Evolutionary conservation across 2,797 vertebrate genomes (phyloP), one percentile per base, ranked within the genome.

Genomic region (Danio tinwini): DNA sequence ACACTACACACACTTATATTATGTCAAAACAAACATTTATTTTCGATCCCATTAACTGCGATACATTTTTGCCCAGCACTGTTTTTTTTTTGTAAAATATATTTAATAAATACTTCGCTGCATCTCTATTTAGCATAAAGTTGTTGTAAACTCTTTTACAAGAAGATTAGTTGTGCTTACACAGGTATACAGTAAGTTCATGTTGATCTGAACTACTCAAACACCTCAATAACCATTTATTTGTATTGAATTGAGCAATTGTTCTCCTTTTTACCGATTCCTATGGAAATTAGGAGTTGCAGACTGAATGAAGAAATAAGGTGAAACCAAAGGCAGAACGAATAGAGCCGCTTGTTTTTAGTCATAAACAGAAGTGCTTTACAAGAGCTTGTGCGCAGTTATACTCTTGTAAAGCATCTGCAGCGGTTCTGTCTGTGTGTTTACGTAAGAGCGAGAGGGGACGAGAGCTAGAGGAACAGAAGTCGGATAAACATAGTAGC

Each of bases 281-380:
- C 44, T 61, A 74, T 44, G 19, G 53, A n/a, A 45, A 42, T 10
- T 53, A 59, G 53, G 13, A 55, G 56, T 49, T 74, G 29, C 19
- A 78, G 65, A 39, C 17, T 61, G 47, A 1, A 5, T 61, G 12
- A 62, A 21, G 9, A 53, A 78, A 61, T 37, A 45, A 17, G 29
- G 47, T 61, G 29, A 13, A 70, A 61, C 39, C 44, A 13, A 69
- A 49, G 16, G 13, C 2, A 1, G 55, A 42, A 40, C 49, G 64
- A 78, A 21, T 19, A 42, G 65, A 53, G 6, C 76, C 62, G 47
- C 13, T 70, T 50, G 75, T 61, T 78, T 78, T 70, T 13, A 61
- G 76, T 70, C 55, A 61, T 62, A 62, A 70, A 52, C 67, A 52
- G 65, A 70, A 69, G n/a, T 50, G 40, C 17, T 40, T 70, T 70